These are phyloP conservation scores for Cataglyphis livida DNA, from an alignment of 2,888 invertebrate species.

Conservation along the genomic window DNA sequence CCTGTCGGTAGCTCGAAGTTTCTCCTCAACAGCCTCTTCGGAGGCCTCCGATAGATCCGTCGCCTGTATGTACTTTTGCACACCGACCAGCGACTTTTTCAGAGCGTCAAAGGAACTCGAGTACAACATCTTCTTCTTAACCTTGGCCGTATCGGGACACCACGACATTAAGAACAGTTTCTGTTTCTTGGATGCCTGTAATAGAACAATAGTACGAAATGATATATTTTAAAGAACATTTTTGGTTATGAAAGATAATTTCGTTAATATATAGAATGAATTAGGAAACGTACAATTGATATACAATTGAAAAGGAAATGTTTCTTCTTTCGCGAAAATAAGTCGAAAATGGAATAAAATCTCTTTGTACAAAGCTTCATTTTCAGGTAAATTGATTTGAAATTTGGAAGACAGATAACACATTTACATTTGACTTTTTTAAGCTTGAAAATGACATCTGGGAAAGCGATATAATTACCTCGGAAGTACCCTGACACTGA, in stretches of 20 bases:
- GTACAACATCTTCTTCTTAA: slow-evolving; percentile 93
- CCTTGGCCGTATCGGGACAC: slow-evolving; percentile 99
- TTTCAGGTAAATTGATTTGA: background rate
- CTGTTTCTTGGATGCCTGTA: slow-evolving; percentile 96
- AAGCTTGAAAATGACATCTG: background rate
- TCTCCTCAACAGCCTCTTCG: slow-evolving; percentile 97
- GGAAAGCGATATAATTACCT: slow-evolving; percentile 85
- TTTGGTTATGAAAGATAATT: background rate
- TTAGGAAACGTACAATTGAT: background rate
- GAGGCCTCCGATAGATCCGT: slow-evolving; percentile 98
- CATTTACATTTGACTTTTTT: background rate
- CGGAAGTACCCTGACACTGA: slow-evolving; percentile 98
- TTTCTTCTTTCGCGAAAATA: background rate
- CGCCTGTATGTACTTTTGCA: slow-evolving; percentile 98
- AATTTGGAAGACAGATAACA: background rate
- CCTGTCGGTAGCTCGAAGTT: slow-evolving; percentile 97
- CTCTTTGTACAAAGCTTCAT: background rate
- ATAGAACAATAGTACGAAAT: slow-evolving; percentile 38
- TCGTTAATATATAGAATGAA: background rate
- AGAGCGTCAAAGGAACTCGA: slow-evolving; percentile 98
- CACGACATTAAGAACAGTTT: slow-evolving; percentile 99
- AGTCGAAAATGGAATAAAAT: background rate
- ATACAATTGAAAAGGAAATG: background rate
- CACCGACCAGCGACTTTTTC: slow-evolving; percentile 98
- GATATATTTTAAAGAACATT: background rate